Evolutionary conservation across 2,797 vertebrate genomes (phyloP), one percentile per base, ranked within the genome.

Genomic region (Alauda arvensis): DNA sequence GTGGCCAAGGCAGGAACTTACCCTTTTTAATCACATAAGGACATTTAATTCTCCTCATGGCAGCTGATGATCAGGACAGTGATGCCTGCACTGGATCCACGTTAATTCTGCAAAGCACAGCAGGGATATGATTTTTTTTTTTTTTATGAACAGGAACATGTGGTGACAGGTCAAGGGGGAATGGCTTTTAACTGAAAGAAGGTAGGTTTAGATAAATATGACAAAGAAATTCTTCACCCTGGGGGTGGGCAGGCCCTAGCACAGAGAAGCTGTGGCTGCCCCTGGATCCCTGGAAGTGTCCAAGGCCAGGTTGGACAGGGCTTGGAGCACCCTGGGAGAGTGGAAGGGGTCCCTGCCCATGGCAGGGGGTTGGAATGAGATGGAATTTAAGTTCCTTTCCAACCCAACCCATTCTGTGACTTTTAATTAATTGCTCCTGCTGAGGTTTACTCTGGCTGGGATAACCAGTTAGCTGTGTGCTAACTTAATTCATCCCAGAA

Each of bases 261-360:
- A 80, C 23, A 56, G 17, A 45, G 18, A 11, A 68, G 14, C 28
- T 56, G 49, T 62, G 69, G 37, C 8, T 62, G 43, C 8, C 18
- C 5, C 37, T 40, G 40, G 40, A 56, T 39, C 28, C 20, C 37
- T 68, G 56, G 20, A 9, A 75, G 12, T 11, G 19, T 26, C 8
- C 24, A 49, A 80, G 28, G 24, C 24, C 43, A 31, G 14, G 8
- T 0, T 49, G 48, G 55, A n/a, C 0, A 0, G 28, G 16, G 8
- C 3, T n/a, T 68, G n/a, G 14, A 68, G 48, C 49, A 25, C 1
- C 34, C 18, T 26, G 57, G 33, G 4, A 3, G 7, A 28, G 25
- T 69, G 57, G 29, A 34, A 81, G 15, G 5, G 46, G 39, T 24
- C 21, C 25, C 45, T 63, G 25, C 6, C 39, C 25, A 14, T 18